Evolutionary conservation across 92 coral and sea anemone species (phyloP), one percentile per base, ranked within the genome.

Genomic region (Phymanthus crucifer): DNA sequence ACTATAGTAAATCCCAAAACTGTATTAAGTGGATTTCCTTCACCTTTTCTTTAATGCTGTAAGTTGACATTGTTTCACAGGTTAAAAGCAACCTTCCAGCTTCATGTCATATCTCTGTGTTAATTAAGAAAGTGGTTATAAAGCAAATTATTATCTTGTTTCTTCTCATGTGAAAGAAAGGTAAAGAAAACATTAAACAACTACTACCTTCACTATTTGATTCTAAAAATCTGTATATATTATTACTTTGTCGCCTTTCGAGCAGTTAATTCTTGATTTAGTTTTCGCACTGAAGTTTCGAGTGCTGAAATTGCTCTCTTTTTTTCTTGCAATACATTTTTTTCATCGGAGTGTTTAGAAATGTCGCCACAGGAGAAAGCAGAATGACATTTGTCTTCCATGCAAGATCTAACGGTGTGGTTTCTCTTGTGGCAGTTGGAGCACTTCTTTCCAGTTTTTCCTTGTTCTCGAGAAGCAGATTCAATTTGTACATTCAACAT

Each of bases 251-350:
- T 80, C 47, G 82, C 76, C 45, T 71, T 54, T 56, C 82, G 81
- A 71, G 79, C 50, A n/a, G 76, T 65, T 19, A 64, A 77, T 46
- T 86, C 86, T 86, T 81, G 90, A 47, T 86, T 54, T 23, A 86
- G 82, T 81, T 86, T 81, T 56, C 64, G 35, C 37, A 76, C 70
- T 37, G 70, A 56, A 29, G 86, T 80, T 74, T 81, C 66, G 32
- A 81, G 67, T 48, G 78, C 61, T 48, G 57, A 48, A 48, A 48
- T 48, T 48, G 57, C 57, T 48, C 57, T 48, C 57, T 48, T 48
- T 48, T n/a, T 48, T 48, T 48, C 57, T 48, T 48, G 57, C 17
- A 48, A 48, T 48, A 48, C 57, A 13, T 10, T 48, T 48, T 13
- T 48, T 48, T 48, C 57, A 48, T 48, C 57, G 57, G 57, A 43